Evolutionary conservation across 2,888 invertebrate genomes (phyloP).

Genomic region (Synergus umbraculus): DNA sequence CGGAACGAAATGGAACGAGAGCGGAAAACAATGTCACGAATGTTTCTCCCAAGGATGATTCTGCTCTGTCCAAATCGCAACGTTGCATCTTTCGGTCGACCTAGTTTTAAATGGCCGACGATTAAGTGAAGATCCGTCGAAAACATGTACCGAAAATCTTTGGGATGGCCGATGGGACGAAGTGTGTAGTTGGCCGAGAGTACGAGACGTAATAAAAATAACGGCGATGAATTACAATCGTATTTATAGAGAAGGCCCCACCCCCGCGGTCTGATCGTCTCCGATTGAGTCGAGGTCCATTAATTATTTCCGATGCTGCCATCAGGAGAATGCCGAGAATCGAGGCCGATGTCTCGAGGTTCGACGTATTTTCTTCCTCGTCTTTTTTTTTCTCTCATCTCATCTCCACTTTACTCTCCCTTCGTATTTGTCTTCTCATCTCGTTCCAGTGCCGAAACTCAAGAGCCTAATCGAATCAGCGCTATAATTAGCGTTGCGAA

Average conservation of each 20-base stretch:
- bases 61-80: background rate
- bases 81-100: slow-evolving; percentile 16
- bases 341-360: slow-evolving; percentile 52
- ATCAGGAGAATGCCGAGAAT: slow-evolving; percentile 48
- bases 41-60: slow-evolving; percentile 4
- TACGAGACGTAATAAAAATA: slow-evolving; percentile 60
- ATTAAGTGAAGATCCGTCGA: slow-evolving; percentile 1
- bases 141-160: slow-evolving; percentile 26
- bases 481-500: background rate
- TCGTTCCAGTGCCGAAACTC: slow-evolving; percentile 1
- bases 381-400: slow-evolving; percentile 15
- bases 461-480: background rate
- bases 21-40: slow-evolving; percentile 6
- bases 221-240: slow-evolving; percentile 61
- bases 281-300: slow-evolving; percentile 65
- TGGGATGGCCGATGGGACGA: too few species aligned
- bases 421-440: background rate
- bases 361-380: slow-evolving; percentile 37
- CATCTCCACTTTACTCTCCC: background rate
- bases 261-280: slow-evolving; percentile 57
- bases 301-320: slow-evolving; percentile 66
- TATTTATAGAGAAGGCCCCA: slow-evolving; percentile 66
- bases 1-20: background rate
- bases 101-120: slow-evolving; percentile 3
- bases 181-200: background rate